Conservation (phyloP, 2,888 invertebrate species). For the Priocnemis perturbator region DNA sequence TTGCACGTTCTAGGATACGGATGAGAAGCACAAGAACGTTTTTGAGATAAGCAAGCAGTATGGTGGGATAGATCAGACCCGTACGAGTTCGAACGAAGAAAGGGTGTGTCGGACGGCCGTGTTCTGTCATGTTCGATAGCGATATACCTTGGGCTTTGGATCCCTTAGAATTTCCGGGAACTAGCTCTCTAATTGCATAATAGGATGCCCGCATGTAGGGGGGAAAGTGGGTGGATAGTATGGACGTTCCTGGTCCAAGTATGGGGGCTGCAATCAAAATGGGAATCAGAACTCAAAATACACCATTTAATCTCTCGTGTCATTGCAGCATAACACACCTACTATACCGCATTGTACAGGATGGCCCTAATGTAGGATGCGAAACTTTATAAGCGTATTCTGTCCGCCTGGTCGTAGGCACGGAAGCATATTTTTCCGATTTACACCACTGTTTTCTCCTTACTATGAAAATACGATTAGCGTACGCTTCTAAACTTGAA, state of each 20-base stretch:
- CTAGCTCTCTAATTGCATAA: conserved; percentile 73
- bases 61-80: conserved; percentile 55
- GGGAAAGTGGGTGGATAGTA: conserved; percentile 55
- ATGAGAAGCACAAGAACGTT: conserved; percentile 53
- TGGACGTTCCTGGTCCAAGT: conserved; percentile 44
- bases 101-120: conserved; percentile 75
- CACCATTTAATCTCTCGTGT: neutral
- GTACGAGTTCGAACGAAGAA: conserved; percentile 73
- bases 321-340: no score
- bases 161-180: conserved; percentile 69
- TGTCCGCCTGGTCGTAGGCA: no score
- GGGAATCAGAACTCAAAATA: conserved; percentile 31
- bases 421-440: no score
- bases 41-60: conserved; percentile 70
- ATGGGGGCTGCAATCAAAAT: conserved; percentile 49
- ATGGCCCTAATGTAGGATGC: no score
- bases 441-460: no score
- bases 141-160: conserved; percentile 70
- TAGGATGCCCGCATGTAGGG: conserved; percentile 70
- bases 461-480: no score
- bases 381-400: no score
- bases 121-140: conserved; percentile 75
- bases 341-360: no score
- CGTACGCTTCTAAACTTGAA: no score
- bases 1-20: no score